Evolutionary conservation across 2,797 vertebrate genomes (phyloP).

Genomic region (Danionella dracula): DNA sequence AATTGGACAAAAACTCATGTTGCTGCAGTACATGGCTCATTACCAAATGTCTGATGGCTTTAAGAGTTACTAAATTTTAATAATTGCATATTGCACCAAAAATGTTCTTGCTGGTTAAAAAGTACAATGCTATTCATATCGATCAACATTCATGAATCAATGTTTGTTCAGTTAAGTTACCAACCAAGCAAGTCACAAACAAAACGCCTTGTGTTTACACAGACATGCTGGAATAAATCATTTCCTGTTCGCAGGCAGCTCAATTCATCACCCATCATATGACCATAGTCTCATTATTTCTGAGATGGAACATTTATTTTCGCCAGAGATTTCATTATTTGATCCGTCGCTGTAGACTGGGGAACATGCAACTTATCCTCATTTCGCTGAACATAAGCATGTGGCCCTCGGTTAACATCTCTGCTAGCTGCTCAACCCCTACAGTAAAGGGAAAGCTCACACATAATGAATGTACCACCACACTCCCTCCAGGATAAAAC

Average conservation of each 20-base stretch:
- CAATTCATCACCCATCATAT: background rate
- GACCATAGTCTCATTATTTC: conserved; percentile 5
- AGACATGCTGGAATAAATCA: background rate
- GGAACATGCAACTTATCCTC: background rate
- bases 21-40: too few species aligned
- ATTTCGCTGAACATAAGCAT: background rate
- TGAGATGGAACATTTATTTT: background rate
- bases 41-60: too few species aligned
- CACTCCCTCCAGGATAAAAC: conserved; percentile 3
- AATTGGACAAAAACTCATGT: too few species aligned
- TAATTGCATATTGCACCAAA: too few species aligned
- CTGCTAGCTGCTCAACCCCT: conserved; percentile 1
- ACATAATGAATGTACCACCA: background rate
- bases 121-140: too few species aligned
- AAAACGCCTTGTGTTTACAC: background rate
- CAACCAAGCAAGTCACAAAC: background rate
- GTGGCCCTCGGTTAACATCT: background rate
- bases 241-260: background rate
- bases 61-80: too few species aligned
- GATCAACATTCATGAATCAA: too few species aligned
- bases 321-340: conserved; percentile 13
- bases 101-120: too few species aligned
- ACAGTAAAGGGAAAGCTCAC: conserved; percentile 19
- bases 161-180: too few species aligned
- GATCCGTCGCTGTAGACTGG: background rate